Percentiles rank a stretch among this genome's conserved stretches.
These are phyloP conservation scores for Arctopsyche grandis DNA, from an alignment of 1,140 invertebrate species.

Conservation along the genomic window DNA sequence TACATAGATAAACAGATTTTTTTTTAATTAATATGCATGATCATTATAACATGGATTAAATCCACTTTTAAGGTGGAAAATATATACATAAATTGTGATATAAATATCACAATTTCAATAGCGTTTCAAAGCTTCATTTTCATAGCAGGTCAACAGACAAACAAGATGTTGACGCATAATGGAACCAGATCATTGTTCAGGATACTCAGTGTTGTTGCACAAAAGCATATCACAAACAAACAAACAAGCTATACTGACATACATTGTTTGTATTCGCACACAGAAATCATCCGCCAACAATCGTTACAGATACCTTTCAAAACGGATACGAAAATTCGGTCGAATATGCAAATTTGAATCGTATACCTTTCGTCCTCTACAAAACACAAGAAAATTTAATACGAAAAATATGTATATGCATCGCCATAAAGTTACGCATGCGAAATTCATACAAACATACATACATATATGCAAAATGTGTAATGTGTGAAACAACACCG, in stretches of 20 bases:
- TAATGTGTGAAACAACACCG: constrained; percentile 1
- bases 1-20: too few species aligned
- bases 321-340: not conserved
- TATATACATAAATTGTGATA: too few species aligned
- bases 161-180: not conserved
- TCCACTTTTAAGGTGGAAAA: too few species aligned
- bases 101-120: too few species aligned
- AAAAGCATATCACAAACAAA: not conserved
- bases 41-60: too few species aligned
- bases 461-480: not conserved
- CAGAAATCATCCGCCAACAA: not conserved
- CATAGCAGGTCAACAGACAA: constrained; percentile 11
- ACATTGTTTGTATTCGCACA: not conserved
- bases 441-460: not conserved
- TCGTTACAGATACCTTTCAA: not conserved
- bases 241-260: not conserved
- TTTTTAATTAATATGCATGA: too few species aligned
- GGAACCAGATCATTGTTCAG: not conserved
- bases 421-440: not conserved
- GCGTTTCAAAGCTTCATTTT: constrained; percentile 15
- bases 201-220: not conserved
- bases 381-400: too few species aligned
- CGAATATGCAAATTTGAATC: too few species aligned
- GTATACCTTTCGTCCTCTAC: too few species aligned
- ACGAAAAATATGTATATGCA: too few species aligned